Base-by-base conservation (phyloP, 2,113 vertebrate genomes). In the Benitochromis conjunctus region DNA sequence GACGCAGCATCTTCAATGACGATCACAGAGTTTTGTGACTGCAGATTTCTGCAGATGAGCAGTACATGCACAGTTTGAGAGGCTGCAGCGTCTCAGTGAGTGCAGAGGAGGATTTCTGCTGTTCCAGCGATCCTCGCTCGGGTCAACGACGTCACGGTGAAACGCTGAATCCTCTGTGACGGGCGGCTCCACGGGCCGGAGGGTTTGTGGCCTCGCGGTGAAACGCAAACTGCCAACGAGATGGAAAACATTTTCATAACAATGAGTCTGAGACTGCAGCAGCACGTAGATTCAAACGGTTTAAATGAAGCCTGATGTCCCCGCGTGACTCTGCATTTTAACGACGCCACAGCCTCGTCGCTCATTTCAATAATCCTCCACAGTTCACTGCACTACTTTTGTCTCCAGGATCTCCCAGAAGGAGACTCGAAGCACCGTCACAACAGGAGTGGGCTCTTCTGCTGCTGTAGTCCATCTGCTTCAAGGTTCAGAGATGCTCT, bases 281-380 rank as follows among this genome's bases (percentile, higher is more conserved):
- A 29, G 14, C 24, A 0, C 0, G 3, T 1, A 0, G 2, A 48
- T 0, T 29, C 43, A 29, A 19, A 74, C 21, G n/a, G 7, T 53
- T n/a, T 53, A 53, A n/a, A 53, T 9, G 51, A 53, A 53, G 51
- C 51, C 18, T 6, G 46, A 48, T 48, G 13, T 69, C 7, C 64
- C 36, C 0, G 9, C 7, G 3, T 48, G 66, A 71, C 41, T 74
- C 11, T 48, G 41, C 66, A 74, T 74, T 74, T 48, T 74, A 74
- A 74, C 21, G 14, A 9, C 12, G 5, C 66, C 0, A 2, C 58
- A 11, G 58, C 58, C 14, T 71, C 3, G 6, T 11, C 41, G 18
- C 41, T 24, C 9, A 10, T 48, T 0, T 1, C 24, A 74, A 3
- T 74, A 18, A 29, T 48, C 66, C 24, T 74, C 41, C 41, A 38